These are phyloP conservation scores for Gorsachius goisagi DNA, from an alignment of 2,113 vertebrate species.

Conservation along the genomic window DNA sequence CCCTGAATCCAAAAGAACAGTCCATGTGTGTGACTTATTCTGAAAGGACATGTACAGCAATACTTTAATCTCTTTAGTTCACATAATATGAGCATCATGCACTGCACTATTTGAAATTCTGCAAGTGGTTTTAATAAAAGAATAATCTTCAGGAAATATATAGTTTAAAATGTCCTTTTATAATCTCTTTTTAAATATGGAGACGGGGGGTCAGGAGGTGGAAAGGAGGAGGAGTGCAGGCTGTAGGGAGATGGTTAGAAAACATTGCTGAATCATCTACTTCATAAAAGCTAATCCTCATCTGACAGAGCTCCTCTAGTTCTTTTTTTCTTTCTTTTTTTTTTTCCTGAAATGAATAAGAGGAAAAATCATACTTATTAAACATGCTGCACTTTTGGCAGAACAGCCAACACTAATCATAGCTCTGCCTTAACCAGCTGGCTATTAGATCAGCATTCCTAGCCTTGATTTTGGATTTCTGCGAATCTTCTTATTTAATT, in stretches of 20 bases:
- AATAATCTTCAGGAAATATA: background rate
- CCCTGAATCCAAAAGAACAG: background rate
- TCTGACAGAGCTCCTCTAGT: background rate
- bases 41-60: background rate
- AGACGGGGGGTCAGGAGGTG: background rate
- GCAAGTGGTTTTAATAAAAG: background rate
- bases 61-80: background rate
- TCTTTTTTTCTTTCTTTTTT: rapidly evolving
- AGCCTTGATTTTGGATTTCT: background rate
- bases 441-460: background rate
- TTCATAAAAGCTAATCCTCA: background rate
- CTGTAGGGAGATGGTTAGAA: background rate
- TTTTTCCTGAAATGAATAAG: background rate
- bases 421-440: background rate
- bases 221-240: background rate
- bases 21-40: background rate
- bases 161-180: background rate
- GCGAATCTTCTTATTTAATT: background rate
- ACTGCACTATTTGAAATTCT: background rate
- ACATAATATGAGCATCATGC: background rate
- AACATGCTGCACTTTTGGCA: background rate
- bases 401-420: background rate
- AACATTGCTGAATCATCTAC: background rate
- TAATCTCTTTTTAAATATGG: background rate
- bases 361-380: background rate